Evolutionary conservation across 2,113 vertebrate genomes (phyloP).

Genomic region (Columbina picui): DNA sequence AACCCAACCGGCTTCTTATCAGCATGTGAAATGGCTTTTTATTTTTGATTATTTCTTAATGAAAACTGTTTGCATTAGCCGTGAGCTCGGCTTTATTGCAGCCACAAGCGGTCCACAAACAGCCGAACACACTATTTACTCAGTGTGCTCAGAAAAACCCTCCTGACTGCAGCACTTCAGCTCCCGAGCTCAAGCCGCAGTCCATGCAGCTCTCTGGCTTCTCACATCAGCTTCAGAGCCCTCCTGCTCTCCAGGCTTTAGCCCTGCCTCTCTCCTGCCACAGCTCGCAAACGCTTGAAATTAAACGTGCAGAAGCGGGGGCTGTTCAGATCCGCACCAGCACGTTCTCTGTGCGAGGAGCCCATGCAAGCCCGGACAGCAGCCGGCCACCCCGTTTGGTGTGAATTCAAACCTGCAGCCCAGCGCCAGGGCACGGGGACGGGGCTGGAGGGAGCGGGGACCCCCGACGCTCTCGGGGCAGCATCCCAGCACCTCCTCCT

Average conservation of each 20-base stretch:
- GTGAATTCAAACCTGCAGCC: not conserved
- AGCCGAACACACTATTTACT: not conserved
- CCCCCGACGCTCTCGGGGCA: not conserved
- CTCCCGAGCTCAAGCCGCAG: not conserved
- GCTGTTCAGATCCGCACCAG: rapidly evolving
- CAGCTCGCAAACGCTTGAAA: not conserved
- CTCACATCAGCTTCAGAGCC: not conserved
- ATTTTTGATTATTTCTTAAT: constrained; percentile 63
- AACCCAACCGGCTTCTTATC: not conserved
- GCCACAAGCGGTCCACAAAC: not conserved
- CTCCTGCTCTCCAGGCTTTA: not conserved
- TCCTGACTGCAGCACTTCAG: not conserved
- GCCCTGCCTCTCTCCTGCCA: not conserved
- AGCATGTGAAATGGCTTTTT: constrained; percentile 48
- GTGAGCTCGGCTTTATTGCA: not conserved
- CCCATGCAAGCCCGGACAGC: rapidly evolving
- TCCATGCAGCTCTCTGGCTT: rapidly evolving
- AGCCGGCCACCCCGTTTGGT: not conserved
- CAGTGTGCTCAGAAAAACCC: not conserved
- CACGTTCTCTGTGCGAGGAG: rapidly evolving
- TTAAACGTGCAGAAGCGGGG: rapidly evolving
- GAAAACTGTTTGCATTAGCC: constrained; percentile 46
- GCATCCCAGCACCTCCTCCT: not conserved
- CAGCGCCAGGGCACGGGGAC: not conserved
- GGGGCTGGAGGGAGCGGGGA: not conserved